Evolutionary conservation across 2,797 vertebrate genomes (phyloP).

Genomic region (Fringilla coelebs): DNA sequence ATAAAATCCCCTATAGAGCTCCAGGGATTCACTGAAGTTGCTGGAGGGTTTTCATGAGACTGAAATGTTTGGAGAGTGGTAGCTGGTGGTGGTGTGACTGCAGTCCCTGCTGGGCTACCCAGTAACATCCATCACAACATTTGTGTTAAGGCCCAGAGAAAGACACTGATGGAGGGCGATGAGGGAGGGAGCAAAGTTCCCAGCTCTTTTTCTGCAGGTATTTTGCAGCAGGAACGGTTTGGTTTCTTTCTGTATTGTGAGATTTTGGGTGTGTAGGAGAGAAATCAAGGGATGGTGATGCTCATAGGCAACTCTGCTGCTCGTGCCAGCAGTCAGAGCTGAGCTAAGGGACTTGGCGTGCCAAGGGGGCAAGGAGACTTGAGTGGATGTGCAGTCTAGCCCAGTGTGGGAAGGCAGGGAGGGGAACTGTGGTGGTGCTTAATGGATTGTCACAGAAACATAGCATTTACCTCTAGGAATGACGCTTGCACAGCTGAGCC

Average conservation of each 20-base stretch:
- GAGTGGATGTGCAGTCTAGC: background rate
- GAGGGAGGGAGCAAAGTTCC: background rate
- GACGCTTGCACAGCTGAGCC: background rate
- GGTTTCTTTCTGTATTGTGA: background rate
- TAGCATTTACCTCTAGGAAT: background rate
- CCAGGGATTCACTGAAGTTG: background rate
- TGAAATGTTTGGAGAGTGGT: fast-evolving
- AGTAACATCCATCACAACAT: background rate
- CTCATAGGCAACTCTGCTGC: background rate
- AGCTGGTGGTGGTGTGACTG: background rate
- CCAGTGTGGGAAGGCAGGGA: background rate
- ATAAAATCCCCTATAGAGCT: background rate
- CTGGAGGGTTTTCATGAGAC: fast-evolving
- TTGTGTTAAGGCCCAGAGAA: background rate
- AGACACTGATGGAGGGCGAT: fast-evolving
- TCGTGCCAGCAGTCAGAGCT: background rate
- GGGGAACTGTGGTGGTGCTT: background rate
- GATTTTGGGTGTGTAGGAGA: background rate
- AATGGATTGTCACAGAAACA: conserved; percentile 2
- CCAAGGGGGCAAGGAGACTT: background rate
- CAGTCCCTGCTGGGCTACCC: fast-evolving
- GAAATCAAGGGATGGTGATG: background rate
- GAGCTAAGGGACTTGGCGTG: background rate
- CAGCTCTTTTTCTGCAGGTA: background rate
- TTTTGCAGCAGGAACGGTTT: background rate